These are phyloP conservation scores for Caenorhabditis plicata DNA, from an alignment of 2,888 invertebrate species.

Conservation along the genomic window DNA sequence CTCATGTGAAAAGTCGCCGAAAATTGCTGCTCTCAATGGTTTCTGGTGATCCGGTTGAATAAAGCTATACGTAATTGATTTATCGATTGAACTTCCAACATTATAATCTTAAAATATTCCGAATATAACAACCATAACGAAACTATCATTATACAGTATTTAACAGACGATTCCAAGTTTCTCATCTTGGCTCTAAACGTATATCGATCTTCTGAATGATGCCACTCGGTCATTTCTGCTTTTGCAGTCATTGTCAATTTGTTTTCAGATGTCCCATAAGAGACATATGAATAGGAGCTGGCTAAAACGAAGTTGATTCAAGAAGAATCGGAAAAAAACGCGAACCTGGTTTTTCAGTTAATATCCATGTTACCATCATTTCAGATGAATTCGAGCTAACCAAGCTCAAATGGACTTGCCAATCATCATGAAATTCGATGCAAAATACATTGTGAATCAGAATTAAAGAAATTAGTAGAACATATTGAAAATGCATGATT, in stretches of 20 bases:
- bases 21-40: slow-evolving; percentile 73
- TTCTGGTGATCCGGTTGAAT: slow-evolving; percentile 40
- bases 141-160: slow-evolving; percentile 24
- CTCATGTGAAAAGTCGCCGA: slow-evolving; percentile 89
- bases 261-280: slow-evolving; percentile 13
- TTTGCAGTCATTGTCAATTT: slow-evolving; percentile 16
- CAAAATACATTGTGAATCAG: too few species aligned
- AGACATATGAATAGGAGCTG: slow-evolving; percentile 7
- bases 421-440: slow-evolving; percentile 30
- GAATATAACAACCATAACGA: background rate
- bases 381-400: slow-evolving; percentile 21
- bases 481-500: too few species aligned
- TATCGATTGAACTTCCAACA: slow-evolving; percentile 49
- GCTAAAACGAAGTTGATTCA: background rate
- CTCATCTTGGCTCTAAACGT: slow-evolving; percentile 23
- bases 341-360: slow-evolving; percentile 29
- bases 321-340: too few species aligned
- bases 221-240: slow-evolving; percentile 25
- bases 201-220: slow-evolving; percentile 29
- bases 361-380: slow-evolving; percentile 44
- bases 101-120: slow-evolving; percentile 46
- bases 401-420: slow-evolving; percentile 40
- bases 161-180: slow-evolving; percentile 20
- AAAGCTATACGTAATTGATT: slow-evolving; percentile 49
- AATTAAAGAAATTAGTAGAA: too few species aligned